These are phyloP conservation scores for Paramormyrops hopkinsi DNA, from an alignment of 2,797 vertebrate genomes.

Conservation along the genomic window DNA sequence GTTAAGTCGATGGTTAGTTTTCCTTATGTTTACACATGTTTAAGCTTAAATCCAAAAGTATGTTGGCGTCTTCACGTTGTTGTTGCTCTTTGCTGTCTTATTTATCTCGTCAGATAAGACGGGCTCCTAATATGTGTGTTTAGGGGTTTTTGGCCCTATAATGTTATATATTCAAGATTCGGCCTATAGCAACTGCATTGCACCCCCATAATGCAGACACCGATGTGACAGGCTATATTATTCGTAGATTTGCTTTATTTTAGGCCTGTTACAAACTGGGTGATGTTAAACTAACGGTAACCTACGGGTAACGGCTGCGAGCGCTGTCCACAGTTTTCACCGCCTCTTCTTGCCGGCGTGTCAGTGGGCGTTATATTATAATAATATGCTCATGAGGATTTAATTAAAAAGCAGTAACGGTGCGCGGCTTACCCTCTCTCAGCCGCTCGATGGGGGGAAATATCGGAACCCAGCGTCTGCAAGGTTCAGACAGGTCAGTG, in stretches of 20 bases:
- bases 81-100: background rate
- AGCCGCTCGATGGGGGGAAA: background rate
- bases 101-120: background rate
- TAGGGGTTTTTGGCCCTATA: background rate
- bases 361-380: background rate
- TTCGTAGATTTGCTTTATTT: background rate
- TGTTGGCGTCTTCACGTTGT: background rate
- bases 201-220: background rate
- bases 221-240: background rate
- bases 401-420: background rate
- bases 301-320: background rate
- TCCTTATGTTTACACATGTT: background rate
- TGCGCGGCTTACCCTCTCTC: background rate
- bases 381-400: background rate
- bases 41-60: background rate
- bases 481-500: background rate
- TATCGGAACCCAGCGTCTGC: background rate
- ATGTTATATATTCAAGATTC: background rate
- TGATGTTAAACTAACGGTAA: background rate
- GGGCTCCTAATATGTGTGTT: background rate
- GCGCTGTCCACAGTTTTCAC: background rate
- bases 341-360: background rate
- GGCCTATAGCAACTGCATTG: background rate
- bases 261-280: background rate
- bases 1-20: background rate